Conservation (phyloP, 2,113 vertebrate genomes). For the Myiozetetes cayanensis region DNA sequence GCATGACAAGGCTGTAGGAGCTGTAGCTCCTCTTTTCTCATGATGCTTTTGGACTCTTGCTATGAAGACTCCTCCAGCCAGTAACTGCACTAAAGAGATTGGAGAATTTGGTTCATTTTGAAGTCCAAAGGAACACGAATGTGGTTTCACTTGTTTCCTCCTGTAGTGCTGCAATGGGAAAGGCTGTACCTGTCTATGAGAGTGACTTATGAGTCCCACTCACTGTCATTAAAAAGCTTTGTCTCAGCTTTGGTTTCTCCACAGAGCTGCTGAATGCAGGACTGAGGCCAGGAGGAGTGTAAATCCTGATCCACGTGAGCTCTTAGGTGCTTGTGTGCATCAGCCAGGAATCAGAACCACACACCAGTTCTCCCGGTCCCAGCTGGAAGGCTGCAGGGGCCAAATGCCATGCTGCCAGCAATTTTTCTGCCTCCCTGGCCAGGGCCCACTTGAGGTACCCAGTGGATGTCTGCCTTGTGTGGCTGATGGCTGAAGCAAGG, state of each 20-base stretch:
- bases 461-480: background rate
- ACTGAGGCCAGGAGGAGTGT: background rate
- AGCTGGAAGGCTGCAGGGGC: background rate
- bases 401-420: background rate
- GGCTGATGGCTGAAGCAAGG: background rate
- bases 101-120: background rate
- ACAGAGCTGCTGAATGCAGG: background rate
- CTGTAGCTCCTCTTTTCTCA: background rate
- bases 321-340: background rate
- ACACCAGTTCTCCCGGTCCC: background rate
- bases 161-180: background rate
- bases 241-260: background rate
- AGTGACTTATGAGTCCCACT: accelerated
- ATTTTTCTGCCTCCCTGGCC: background rate
- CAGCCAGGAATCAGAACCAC: background rate
- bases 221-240: background rate
- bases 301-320: background rate
- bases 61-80: background rate
- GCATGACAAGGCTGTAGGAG: background rate
- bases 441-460: background rate
- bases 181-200: background rate
- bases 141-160: background rate
- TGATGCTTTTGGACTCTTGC: background rate
- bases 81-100: background rate
- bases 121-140: background rate